phyloP scores from a whole-genome alignment of 2,113 vertebrate genomes.

The Neolamprologus toae region DNA sequence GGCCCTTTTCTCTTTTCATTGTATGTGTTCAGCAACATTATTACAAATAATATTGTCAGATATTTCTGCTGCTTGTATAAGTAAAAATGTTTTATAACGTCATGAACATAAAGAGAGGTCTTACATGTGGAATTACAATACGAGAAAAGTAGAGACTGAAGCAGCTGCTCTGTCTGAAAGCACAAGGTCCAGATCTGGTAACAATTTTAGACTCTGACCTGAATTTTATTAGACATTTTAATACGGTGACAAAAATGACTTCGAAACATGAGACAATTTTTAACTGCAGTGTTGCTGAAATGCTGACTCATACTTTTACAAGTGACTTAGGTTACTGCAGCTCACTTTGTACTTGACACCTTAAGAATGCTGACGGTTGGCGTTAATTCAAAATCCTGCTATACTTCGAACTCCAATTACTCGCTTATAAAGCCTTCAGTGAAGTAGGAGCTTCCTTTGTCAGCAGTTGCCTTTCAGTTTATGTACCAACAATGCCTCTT shows the following conservation, averaged over 20 bases:
- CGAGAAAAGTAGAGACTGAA: fast-evolving
- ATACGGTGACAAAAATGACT: neutral
- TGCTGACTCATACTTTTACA: neutral
- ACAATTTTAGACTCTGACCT: neutral
- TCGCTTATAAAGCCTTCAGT: fast-evolving
- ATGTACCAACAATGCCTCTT: neutral
- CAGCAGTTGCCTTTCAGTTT: neutral
- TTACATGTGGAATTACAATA: neutral
- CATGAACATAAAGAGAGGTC: neutral
- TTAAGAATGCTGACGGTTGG: neutral
- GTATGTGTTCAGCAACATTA: neutral
- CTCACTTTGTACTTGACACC: neutral
- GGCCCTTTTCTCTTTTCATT: neutral
- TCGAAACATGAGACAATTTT: neutral
- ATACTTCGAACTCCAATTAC: neutral
- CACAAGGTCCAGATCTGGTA: neutral
- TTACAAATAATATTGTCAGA: fast-evolving
- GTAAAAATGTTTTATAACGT: neutral
- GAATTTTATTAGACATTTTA: neutral
- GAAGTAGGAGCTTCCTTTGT: neutral
- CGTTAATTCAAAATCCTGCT: neutral
- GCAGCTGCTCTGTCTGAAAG: neutral
- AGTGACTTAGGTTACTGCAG: neutral
- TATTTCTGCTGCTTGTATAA: fast-evolving
- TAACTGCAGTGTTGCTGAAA: neutral